Conservation (phyloP, 2,888 invertebrate species). For the Pseudeuparius sepicola region DNA sequence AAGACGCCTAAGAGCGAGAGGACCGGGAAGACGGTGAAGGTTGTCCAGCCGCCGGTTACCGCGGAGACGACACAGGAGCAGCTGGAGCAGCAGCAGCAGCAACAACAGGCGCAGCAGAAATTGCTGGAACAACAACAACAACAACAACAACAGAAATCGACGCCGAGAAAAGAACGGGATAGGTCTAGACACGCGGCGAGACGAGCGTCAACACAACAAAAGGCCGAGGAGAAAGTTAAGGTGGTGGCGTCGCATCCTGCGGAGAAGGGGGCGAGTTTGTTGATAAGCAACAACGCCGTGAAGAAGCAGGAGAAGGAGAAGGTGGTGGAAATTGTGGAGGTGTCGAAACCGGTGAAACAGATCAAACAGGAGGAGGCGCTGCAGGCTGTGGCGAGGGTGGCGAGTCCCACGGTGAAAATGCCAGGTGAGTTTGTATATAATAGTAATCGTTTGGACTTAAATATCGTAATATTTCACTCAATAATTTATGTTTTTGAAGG, state of each 20-base stretch:
- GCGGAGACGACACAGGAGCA: neutral
- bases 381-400: slow-evolving; percentile 33
- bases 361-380: slow-evolving; percentile 37
- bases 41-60: slow-evolving; percentile 14
- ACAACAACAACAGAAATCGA: neutral
- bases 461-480: too few relatives aligned
- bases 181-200: too few relatives aligned
- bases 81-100: neutral
- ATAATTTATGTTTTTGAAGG: too few relatives aligned
- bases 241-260: slow-evolving; percentile 18
- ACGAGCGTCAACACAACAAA: neutral
- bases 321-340: slow-evolving; percentile 10
- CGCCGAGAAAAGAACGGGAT: neutral
- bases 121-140: neutral
- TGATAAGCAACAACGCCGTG: slow-evolving; percentile 27
- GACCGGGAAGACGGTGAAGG: slow-evolving; percentile 28
- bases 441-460: too few relatives aligned
- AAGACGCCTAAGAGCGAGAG: slow-evolving; percentile 41
- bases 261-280: slow-evolving; percentile 24
- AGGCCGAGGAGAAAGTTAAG: slow-evolving; percentile 12
- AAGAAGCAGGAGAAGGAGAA: slow-evolving; percentile 15
- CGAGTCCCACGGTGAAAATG: slow-evolving; percentile 33
- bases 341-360: slow-evolving; percentile 30
- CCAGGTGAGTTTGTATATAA: slow-evolving; percentile 19
- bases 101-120: neutral